Percentiles rank a stretch among this genome's conserved stretches.
Evolutionary conservation across 2,113 vertebrate genomes (phyloP).

Genomic region (Hippocampus comes): DNA sequence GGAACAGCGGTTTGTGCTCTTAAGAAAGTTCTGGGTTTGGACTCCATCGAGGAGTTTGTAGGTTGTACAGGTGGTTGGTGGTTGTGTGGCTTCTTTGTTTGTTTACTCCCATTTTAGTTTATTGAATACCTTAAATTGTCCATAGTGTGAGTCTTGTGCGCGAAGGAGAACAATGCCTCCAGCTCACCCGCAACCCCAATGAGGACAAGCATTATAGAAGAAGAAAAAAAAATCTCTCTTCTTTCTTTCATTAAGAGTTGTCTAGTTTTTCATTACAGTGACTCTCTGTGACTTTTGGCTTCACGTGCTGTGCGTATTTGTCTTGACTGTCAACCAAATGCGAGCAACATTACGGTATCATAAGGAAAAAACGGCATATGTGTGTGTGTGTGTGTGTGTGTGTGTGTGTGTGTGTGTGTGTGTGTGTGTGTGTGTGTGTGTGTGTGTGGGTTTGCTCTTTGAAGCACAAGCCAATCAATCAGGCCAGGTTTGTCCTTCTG

Average conservation of each 20-base stretch:
- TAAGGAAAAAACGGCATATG: slow-evolving; percentile 42
- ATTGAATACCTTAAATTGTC: too few relatives aligned
- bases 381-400: not conserved
- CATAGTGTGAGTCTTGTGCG: not conserved
- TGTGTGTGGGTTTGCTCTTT: slow-evolving; percentile 20
- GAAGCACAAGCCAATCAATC: slow-evolving; percentile 65
- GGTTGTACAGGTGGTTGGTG: not conserved
- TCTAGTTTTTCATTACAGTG: slow-evolving; percentile 9
- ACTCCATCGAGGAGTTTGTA: not conserved
- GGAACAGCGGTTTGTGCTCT: not conserved
- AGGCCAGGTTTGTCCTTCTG: slow-evolving; percentile 66
- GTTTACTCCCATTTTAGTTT: not conserved
- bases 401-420: too few relatives aligned
- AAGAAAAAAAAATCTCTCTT: not conserved
- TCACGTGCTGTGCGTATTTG: slow-evolving; percentile 18
- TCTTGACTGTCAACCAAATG: slow-evolving; percentile 25
- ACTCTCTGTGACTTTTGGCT: slow-evolving; percentile 16
- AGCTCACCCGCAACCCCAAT: too few relatives aligned
- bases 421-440: too few relatives aligned
- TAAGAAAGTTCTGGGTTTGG: not conserved
- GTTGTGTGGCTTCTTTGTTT: not conserved
- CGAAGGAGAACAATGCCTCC: not conserved
- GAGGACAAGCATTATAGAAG: too few relatives aligned
- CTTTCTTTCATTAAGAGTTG: not conserved
- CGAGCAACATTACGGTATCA: slow-evolving; percentile 37